Conservation (phyloP, 2,113 vertebrate species). For the Limanda limanda region DNA sequence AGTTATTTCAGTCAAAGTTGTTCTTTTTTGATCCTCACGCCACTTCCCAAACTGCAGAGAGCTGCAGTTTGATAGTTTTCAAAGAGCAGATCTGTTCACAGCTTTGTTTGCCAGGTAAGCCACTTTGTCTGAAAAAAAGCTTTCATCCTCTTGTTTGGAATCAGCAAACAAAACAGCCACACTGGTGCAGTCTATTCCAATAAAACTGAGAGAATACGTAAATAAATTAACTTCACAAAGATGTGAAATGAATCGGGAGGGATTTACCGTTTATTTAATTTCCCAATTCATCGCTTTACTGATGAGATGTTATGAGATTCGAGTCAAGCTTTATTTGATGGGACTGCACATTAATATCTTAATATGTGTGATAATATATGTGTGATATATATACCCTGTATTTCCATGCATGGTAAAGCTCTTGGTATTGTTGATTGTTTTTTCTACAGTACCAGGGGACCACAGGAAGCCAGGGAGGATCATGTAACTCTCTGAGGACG, state of each 20-base stretch:
- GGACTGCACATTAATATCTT: background rate
- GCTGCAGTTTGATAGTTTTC: constrained; percentile 4
- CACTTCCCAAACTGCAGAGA: constrained; percentile 14
- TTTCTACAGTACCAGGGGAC: constrained; percentile 76
- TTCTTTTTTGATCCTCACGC: constrained; percentile 30
- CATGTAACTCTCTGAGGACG: constrained; percentile 84
- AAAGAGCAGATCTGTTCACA: constrained; percentile 21
- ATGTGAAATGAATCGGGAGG: constrained; percentile 21
- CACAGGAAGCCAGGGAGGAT: constrained; percentile 79
- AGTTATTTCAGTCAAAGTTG: constrained; percentile 45
- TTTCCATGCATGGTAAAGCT: background rate
- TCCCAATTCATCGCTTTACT: constrained; percentile 5
- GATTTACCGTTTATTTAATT: constrained; percentile 20
- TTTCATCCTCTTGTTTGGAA: constrained; percentile 22
- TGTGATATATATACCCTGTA: background rate
- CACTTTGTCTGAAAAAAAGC: constrained; percentile 16
- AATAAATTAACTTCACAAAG: constrained; percentile 12
- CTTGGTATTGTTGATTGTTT: background rate
- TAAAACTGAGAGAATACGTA: constrained; percentile 21
- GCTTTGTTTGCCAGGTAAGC: constrained; percentile 36
- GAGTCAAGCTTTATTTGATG: constrained; percentile 15
- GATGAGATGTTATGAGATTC: constrained; percentile 9
- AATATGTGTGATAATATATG: background rate
- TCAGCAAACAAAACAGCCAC: constrained; percentile 22
- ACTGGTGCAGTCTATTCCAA: constrained; percentile 7